A percentile compares a stretch with the other conserved stretches of the same genome.
These are phyloP conservation scores for Lathronympha strigana DNA, from an alignment of 2,888 invertebrate species.

Conservation along the genomic window DNA sequence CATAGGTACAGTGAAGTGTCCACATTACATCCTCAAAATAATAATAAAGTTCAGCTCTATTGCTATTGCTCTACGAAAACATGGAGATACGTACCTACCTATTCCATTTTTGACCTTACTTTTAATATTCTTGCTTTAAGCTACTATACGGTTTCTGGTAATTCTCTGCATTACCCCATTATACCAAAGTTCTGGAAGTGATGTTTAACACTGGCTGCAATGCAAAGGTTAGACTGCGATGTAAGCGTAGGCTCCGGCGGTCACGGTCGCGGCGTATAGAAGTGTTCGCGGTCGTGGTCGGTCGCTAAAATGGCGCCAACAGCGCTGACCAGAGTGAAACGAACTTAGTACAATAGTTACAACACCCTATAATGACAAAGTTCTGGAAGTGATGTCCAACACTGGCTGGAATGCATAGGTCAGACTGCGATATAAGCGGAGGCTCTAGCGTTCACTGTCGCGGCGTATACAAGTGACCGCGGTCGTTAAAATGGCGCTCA, in stretches of 20 bases:
- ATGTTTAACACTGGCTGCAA: conserved; percentile 19
- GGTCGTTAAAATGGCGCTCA: conserved; percentile 47
- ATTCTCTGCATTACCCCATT: not conserved
- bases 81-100: too few species aligned
- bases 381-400: conserved; percentile 19
- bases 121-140: too few species aligned
- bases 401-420: conserved; percentile 47
- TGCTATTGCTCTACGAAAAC: too few species aligned
- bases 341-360: too few species aligned
- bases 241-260: conserved; percentile 62
- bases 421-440: conserved; percentile 57
- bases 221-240: conserved; percentile 52
- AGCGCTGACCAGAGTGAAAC: too few species aligned
- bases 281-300: conserved; percentile 51
- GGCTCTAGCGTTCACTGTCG: conserved; percentile 58
- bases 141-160: too few species aligned
- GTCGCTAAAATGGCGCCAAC: conserved; percentile 48
- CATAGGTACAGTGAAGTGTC: too few species aligned
- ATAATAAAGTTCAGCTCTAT: too few species aligned
- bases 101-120: too few species aligned
- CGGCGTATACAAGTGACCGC: conserved; percentile 47
- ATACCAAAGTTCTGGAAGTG: conserved; percentile 2
- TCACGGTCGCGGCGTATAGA: conserved; percentile 51
- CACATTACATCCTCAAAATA: too few species aligned
- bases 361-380: not conserved